A percentile compares a stretch with the other conserved stretches of the same genome.
phyloP scores from a whole-genome alignment of 2,888 invertebrate species.

The Acrobasis suavella region DNA sequence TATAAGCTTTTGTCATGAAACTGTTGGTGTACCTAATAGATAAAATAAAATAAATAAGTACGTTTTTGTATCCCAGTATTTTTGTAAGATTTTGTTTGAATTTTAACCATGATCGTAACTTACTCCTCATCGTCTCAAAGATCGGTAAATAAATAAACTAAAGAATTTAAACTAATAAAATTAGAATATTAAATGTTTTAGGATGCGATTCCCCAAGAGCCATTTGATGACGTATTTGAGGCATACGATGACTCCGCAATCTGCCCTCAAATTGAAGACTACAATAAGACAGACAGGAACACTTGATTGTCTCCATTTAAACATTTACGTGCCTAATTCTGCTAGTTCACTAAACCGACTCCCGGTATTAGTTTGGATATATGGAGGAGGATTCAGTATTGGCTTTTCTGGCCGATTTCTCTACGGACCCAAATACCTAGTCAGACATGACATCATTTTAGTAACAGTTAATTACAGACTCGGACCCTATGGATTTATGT shows the following conservation, averaged over 20 bases:
- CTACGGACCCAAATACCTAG: constrained; percentile 47
- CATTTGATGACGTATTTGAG: constrained; percentile 45
- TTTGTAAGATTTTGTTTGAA: no score
- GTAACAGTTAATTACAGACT: constrained; percentile 53
- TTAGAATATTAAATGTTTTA: constrained; percentile 33
- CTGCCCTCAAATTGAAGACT: constrained; percentile 54
- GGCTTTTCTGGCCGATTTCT: constrained; percentile 39
- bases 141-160: neutral
- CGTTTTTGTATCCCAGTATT: no score
- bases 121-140: neutral
- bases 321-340: constrained; percentile 48
- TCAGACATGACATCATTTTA: constrained; percentile 53
- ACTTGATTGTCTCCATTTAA: constrained; percentile 52
- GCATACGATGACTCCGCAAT: constrained; percentile 49
- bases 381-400: constrained; percentile 49
- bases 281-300: constrained; percentile 38
- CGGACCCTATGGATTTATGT: constrained; percentile 61
- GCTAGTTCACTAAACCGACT: constrained; percentile 42
- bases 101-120: no score
- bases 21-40: no score
- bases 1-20: no score
- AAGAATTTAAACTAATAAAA: no score
- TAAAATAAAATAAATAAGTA: no score
- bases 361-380: constrained; percentile 55
- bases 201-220: constrained; percentile 42